Base-by-base conservation (phyloP, 1,140 invertebrate species). In the Homalodisca vitripennis region DNA sequence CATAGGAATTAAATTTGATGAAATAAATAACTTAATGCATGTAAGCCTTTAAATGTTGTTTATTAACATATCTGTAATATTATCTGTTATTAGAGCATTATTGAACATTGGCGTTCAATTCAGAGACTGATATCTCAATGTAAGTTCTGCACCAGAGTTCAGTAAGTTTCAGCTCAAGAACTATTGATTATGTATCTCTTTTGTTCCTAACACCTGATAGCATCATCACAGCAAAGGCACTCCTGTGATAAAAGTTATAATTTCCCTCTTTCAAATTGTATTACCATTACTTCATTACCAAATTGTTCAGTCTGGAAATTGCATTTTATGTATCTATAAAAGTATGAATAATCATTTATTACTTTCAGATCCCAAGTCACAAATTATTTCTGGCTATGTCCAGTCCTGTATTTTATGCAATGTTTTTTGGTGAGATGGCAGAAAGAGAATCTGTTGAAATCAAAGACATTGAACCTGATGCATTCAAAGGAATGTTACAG, bases 341-440 rank as follows among this genome's bases (percentile, higher is more conserved):
- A 2, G n/a, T 3, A 13, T 24, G 30, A 17, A n/a, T 34, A 10
- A 3, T 29, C 14, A 3, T 27, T 60, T 6, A 22, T 60, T 24
- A 64, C 17, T 26, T 64, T 64, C 20, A 90, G 73, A 79, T 93
- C 1, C 83, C 86, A 53, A 90, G 87, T 0, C 92, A 95, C 76
- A 93, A 93, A 77, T 78, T 94, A 27, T 86, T 94, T 48, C 79
- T 94, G 57, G 90, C 91, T 0, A 92, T 92, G 88, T 87, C 89
- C 0, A 93, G 91, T 73, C 92, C 92, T 3, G 92, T 92, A 1
- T 92, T 85, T 84, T 91, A 85, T 83, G 90, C 84, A 73, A 92
- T 81, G 92, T 93, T 93, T 84, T 94, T 81, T 84, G 88, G 85
- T 76, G 88, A 76, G 77, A 88, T 83, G 83, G 88, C 86, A 74